These are phyloP conservation scores for Lycocerus yunnanus DNA, from an alignment of 2,888 invertebrate species.

Conservation along the genomic window DNA sequence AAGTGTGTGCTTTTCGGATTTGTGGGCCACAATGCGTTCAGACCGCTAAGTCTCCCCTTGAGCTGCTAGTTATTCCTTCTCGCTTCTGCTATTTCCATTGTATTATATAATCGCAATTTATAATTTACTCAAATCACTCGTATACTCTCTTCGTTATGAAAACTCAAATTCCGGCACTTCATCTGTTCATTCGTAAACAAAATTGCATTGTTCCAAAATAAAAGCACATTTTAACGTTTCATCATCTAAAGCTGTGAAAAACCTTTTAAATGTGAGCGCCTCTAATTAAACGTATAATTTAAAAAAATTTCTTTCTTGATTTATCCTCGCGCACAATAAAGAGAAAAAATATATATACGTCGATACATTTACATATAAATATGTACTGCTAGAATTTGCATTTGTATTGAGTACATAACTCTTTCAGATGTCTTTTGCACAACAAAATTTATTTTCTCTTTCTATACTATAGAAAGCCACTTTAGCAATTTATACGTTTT, in stretches of 20 bases:
- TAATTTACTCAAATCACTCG: constrained; percentile 26
- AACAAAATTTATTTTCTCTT: constrained; percentile 25
- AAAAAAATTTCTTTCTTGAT: neutral
- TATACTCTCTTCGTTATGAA: constrained; percentile 10
- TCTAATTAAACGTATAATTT: neutral
- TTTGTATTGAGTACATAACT: constrained; percentile 34
- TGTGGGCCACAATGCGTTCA: constrained; percentile 28
- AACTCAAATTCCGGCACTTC: constrained; percentile 27
- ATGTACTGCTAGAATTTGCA: constrained; percentile 31
- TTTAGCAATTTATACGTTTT: constrained; percentile 10
- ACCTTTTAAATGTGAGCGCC: neutral
- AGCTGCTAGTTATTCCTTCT: constrained; percentile 22
- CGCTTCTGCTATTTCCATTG: constrained; percentile 20
- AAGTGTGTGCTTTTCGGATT: constrained; percentile 24
- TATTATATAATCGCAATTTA: constrained; percentile 27
- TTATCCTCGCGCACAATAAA: neutral
- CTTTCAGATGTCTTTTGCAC: constrained; percentile 28
- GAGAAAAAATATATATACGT: constrained; percentile 10
- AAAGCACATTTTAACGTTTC: neutral
- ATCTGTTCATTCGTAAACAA: constrained; percentile 20
- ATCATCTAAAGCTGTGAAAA: neutral
- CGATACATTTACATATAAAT: constrained; percentile 35
- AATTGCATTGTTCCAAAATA: constrained; percentile 22
- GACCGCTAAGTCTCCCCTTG: constrained; percentile 25
- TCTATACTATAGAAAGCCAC: constrained; percentile 6